A percentile compares a stretch with the other conserved stretches of the same genome.
phyloP scores from a whole-genome alignment of 2,888 invertebrate species.

The Drosophila kuntzei region DNA sequence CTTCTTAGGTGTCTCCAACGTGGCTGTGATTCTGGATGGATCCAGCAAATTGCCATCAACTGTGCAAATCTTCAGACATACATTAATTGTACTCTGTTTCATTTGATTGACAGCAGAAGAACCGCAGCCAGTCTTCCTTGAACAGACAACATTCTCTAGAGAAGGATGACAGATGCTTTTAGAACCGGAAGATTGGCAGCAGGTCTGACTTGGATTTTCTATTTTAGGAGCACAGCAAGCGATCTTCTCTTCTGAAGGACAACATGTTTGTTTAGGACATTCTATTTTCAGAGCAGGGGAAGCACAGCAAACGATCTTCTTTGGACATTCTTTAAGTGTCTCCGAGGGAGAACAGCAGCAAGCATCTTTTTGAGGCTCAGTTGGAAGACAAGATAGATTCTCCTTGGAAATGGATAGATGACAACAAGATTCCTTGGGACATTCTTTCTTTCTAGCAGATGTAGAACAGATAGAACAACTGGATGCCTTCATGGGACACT shows the following conservation, averaged over 20 bases:
- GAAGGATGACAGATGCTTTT: not conserved
- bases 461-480: not conserved
- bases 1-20: not conserved
- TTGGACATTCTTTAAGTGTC: not conserved
- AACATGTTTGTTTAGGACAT: not conserved
- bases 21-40: slow-evolving; percentile 5
- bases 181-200: not conserved
- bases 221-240: too few species aligned
- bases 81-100: slow-evolving; percentile 40
- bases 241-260: too few species aligned
- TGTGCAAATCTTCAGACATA: slow-evolving; percentile 32
- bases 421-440: not conserved
- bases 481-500: not conserved
- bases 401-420: not conserved
- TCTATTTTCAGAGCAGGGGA: too few species aligned
- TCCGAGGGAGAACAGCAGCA: not conserved
- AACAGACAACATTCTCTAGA: not conserved
- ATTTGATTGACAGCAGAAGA: not conserved
- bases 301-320: not conserved
- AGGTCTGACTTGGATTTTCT: not conserved
- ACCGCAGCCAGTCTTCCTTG: not conserved
- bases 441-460: not conserved
- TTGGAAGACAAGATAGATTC: not conserved
- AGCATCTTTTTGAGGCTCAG: not conserved
- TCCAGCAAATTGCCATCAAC: slow-evolving; percentile 12